Conservation (phyloP, 2,888 invertebrate species). For the Acanthacorydalis orientalis region DNA sequence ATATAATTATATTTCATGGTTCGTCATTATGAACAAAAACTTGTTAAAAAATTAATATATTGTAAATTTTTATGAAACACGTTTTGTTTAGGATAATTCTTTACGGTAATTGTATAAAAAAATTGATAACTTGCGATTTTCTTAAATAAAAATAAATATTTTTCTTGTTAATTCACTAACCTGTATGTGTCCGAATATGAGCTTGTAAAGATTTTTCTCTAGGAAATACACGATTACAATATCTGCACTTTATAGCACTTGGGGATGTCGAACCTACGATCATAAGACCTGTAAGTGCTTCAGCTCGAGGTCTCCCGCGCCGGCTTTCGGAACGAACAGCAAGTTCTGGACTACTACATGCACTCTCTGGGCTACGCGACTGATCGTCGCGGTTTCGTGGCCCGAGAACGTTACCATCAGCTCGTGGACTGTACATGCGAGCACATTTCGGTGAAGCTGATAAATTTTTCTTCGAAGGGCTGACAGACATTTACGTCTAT, state of each 20-base stretch:
- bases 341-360: conserved; percentile 6
- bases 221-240: conserved; percentile 56
- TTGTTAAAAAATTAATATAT: too few relatives aligned
- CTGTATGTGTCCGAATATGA: conserved; percentile 45
- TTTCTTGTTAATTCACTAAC: conserved; percentile 19
- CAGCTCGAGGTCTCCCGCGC: conserved; percentile 54
- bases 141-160: too few relatives aligned
- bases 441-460: too few relatives aligned
- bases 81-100: too few relatives aligned
- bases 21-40: too few relatives aligned
- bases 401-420: background rate
- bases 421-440: too few relatives aligned
- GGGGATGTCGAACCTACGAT: conserved; percentile 50
- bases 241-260: conserved; percentile 51
- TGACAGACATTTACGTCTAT: too few relatives aligned
- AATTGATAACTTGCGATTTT: too few relatives aligned
- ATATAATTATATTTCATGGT: too few relatives aligned
- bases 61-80: too few relatives aligned
- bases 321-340: conserved; percentile 22
- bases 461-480: too few relatives aligned
- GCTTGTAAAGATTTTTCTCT: conserved; percentile 60
- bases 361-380: conserved; percentile 4
- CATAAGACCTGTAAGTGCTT: conserved; percentile 48
- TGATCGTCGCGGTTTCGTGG: conserved; percentile 1
- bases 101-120: too few relatives aligned